Percentiles rank a stretch among this genome's conserved stretches.
Conservation (phyloP, 2,113 vertebrate species). For the Heterocephalus glaber region DNA sequence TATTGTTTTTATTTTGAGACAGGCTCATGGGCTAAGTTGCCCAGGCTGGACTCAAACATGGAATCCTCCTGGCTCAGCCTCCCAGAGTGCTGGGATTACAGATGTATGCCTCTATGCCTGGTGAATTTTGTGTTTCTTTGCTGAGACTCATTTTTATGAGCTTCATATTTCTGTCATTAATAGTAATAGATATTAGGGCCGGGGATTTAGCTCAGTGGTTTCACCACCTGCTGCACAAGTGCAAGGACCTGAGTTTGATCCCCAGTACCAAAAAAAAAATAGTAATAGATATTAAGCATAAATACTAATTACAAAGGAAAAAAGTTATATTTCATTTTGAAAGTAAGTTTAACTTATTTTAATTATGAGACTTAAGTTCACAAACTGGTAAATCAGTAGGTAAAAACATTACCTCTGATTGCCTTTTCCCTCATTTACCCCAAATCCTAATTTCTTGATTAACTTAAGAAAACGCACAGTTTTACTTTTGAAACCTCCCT, state of each 20-base stretch:
- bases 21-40: not conserved
- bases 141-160: conserved; percentile 36
- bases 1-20: not conserved
- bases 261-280: too few species aligned
- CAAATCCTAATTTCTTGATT: conserved; percentile 28
- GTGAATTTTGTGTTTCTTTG: conserved; percentile 40
- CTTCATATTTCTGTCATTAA: not conserved
- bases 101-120: not conserved
- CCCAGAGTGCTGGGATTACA: not conserved
- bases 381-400: not conserved
- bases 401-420: not conserved
- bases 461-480: conserved; percentile 12
- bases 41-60: not conserved
- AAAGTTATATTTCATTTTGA: conserved; percentile 53
- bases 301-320: not conserved
- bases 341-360: conserved; percentile 23
- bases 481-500: not conserved
- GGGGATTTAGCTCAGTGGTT: too few species aligned
- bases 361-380: conserved; percentile 13
- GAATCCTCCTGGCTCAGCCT: not conserved
- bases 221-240: too few species aligned
- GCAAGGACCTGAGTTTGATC: too few species aligned
- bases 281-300: conserved; percentile 10
- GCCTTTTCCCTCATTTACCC: not conserved
- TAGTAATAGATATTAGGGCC: conserved; percentile 2